Conservation (phyloP, 2,797 vertebrate species). For the Acipenser ruthenus region DNA sequence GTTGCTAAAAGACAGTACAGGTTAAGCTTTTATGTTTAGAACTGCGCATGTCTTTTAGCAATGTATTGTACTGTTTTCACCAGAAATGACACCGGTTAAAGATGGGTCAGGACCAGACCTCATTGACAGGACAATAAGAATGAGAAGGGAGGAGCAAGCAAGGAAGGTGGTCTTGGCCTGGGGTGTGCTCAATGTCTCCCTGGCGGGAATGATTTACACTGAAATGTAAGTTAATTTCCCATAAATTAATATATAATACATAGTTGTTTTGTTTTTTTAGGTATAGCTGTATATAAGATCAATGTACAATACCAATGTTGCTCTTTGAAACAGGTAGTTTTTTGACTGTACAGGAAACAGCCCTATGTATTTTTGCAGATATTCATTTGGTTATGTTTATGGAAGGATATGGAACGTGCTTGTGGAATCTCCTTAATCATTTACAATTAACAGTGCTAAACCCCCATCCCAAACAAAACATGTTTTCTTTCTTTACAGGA, state of each 20-base stretch:
- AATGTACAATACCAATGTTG: too few species aligned
- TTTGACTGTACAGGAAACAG: too few species aligned
- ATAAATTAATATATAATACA: background rate
- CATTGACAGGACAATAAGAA: slow-evolving; percentile 78
- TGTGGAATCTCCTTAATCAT: background rate
- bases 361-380: too few species aligned
- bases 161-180: slow-evolving; percentile 82
- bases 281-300: too few species aligned
- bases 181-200: slow-evolving; percentile 82
- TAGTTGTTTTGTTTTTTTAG: background rate
- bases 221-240: slow-evolving; percentile 69
- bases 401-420: too few species aligned
- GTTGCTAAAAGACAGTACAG: background rate
- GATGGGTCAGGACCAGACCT: slow-evolving; percentile 55
- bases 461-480: background rate
- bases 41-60: background rate
- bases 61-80: background rate
- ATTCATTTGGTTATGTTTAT: too few species aligned
- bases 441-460: too few species aligned
- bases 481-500: slow-evolving; percentile 56
- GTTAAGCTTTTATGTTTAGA: background rate
- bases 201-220: slow-evolving; percentile 91
- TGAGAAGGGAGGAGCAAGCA: slow-evolving; percentile 81
- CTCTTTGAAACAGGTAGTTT: too few species aligned
- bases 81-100: slow-evolving; percentile 54